Base-by-base conservation (phyloP, 2,888 invertebrate genomes). In the Linyphia triangularis region DNA sequence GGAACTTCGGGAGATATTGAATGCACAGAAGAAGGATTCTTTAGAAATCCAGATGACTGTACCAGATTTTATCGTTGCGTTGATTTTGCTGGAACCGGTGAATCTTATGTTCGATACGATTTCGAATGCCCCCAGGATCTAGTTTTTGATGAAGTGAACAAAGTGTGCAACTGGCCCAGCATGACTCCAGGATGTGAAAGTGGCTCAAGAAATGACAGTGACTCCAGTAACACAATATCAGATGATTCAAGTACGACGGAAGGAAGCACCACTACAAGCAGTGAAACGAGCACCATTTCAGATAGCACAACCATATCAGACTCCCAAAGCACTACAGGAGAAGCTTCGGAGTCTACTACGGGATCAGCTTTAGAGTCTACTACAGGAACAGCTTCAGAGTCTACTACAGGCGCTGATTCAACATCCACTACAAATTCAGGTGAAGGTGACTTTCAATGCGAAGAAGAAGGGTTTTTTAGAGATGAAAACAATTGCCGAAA, bases 51-150 rank as follows among this genome's bases (percentile, higher is more conserved):
- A 26, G 78, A 90, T 9, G 89, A 91, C 75, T 91, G 91, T 78
- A 90, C 77, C 28, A 90, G 89, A 63, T 91, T 91, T 75, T 91
- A 89, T 65, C 88, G 91, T 5, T 91, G 91, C 69, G 90, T 91
- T 1, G 86, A 90, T 67, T 85, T 88, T 67, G 75, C 73, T 22
- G 90, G 90, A 24, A 84, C 84, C 1, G 90, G 89, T 9, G 75
- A 85, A 40, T 88, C 85, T n/a, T 89, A 88, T 16, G 81, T 75
- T 9, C 67, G 89, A n/a, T 90, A 88, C 61, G 89, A 90, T 57
- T 91, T 91, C 40, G 84, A 88, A 30, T 91, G 91, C 65, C 90
- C 90, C 1, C 89, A 82, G 33, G 91, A 90, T n/a, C 67, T 90
- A 9, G 89, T 90, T 24, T 91, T 91, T 65, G 91, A 91, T 70